Evolutionary conservation across 1,140 invertebrate species (phyloP).

Genomic region (Rhizoglyphus robini): DNA sequence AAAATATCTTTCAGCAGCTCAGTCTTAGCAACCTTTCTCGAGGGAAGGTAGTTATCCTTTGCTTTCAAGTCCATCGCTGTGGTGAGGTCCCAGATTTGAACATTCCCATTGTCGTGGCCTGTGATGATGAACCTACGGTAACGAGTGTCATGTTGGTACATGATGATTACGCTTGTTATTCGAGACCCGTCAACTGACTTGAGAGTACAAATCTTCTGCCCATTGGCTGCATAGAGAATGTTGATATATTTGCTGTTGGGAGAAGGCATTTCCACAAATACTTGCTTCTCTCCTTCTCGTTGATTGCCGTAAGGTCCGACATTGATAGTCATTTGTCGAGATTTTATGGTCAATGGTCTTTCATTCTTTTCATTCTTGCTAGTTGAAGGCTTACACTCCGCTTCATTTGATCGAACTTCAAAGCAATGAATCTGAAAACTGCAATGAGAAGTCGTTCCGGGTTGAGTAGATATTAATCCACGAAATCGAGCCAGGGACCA

Average conservation of each 20-base stretch:
- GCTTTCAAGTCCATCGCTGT: slow-evolving; percentile 64
- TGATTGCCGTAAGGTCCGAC: slow-evolving; percentile 89
- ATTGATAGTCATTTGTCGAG: neutral
- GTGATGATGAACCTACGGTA: slow-evolving; percentile 83
- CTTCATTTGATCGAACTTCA: no score
- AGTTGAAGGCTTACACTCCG: neutral
- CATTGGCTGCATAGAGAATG: slow-evolving; percentile 83
- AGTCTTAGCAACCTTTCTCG: neutral
- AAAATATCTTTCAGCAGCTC: neutral
- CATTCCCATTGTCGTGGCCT: slow-evolving; percentile 81
- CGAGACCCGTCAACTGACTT: slow-evolving; percentile 83
- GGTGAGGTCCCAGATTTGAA: slow-evolving; percentile 91
- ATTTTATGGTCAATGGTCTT: neutral
- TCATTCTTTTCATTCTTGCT: no score
- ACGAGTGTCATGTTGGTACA: slow-evolving; percentile 53
- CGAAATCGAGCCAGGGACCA: slow-evolving; percentile 92
- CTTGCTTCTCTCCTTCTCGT: slow-evolving; percentile 70
- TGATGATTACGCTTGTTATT: slow-evolving; percentile 69
- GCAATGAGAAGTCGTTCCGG: slow-evolving; percentile 85
- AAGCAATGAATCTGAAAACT: slow-evolving; percentile 87
- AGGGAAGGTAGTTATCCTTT: neutral
- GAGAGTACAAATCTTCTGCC: slow-evolving; percentile 86
- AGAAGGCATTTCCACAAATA: slow-evolving; percentile 94
- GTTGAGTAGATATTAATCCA: slow-evolving; percentile 88
- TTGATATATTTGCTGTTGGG: slow-evolving; percentile 89